Evolutionary conservation across 1,140 invertebrate genomes (phyloP).

Genomic region (fruit fly (Drosophila melanogaster)): DNA sequence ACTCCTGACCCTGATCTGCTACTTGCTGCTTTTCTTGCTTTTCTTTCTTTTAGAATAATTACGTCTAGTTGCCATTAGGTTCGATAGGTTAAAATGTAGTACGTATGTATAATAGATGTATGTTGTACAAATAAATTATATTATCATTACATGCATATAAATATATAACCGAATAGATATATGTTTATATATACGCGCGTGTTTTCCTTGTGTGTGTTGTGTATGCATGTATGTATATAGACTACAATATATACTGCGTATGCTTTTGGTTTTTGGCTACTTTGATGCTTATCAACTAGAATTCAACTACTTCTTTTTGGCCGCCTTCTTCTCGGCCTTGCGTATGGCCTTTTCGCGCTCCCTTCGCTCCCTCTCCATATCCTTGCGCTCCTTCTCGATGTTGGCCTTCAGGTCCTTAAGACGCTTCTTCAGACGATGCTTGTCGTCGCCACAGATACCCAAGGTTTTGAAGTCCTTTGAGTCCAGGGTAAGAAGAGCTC

Average conservation of each 20-base stretch:
- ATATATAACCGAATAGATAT: constrained; percentile 57
- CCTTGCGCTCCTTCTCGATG: constrained; percentile 92
- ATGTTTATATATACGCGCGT: constrained; percentile 27
- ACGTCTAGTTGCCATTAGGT: constrained; percentile 65
- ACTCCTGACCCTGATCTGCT: constrained; percentile 18
- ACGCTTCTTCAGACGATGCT: constrained; percentile 93
- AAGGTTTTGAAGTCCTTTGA: constrained; percentile 94
- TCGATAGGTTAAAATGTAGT: constrained; percentile 77
- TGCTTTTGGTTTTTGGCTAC: constrained; percentile 80
- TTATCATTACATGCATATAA: constrained; percentile 48
- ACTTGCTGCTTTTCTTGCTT: constrained; percentile 22
- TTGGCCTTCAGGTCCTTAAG: constrained; percentile 93
- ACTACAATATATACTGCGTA: constrained; percentile 71
- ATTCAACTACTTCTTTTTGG: constrained; percentile 87
- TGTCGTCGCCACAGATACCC: constrained; percentile 92
- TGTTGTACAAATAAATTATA: constrained; percentile 73
- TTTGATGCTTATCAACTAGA: constrained; percentile 67
- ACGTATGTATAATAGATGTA: constrained; percentile 70
- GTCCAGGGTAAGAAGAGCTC: constrained; percentile 92
- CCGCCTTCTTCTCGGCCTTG: constrained; percentile 92
- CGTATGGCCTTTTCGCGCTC: constrained; percentile 90
- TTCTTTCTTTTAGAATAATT: constrained; percentile 50
- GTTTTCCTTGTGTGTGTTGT: constrained; percentile 35
- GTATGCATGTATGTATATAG: constrained; percentile 47
- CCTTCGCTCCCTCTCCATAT: constrained; percentile 90